Evolutionary conservation across 30 jellyfish, hydroid and myxozoan species (phyloP).

Genomic region (Hydractinia symbiolongicarpus): DNA sequence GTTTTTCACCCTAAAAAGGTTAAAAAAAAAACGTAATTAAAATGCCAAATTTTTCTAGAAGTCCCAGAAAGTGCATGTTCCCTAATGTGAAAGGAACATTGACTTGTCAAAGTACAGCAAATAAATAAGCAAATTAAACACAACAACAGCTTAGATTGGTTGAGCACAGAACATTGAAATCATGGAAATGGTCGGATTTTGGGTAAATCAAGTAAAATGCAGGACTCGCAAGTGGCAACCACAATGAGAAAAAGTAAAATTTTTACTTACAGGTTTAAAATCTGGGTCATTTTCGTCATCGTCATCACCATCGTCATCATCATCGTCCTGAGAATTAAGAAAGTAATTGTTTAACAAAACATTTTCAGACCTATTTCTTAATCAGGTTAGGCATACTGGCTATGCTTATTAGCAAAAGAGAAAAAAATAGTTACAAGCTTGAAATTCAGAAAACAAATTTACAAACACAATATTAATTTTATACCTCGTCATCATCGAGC

Average conservation of each 20-base stretch:
- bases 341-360: background rate
- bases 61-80: background rate
- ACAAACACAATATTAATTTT: background rate
- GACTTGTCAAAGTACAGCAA: background rate
- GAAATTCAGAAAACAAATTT: background rate
- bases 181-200: background rate
- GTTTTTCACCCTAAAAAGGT: conserved; percentile 61
- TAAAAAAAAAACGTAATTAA: background rate
- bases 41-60: background rate
- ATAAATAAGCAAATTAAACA: background rate
- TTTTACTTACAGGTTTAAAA: conserved; percentile 34
- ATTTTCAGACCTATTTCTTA: too few relatives aligned
- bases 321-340: conserved; percentile 14
- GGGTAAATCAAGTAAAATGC: background rate
- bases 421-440: background rate
- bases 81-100: background rate
- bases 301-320: conserved; percentile 76
- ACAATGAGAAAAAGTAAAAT: background rate
- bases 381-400: too few relatives aligned
- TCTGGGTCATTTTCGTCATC: conserved; percentile 93
- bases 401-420: too few relatives aligned
- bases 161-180: background rate
- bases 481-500: conserved; percentile 45
- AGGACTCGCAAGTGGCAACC: background rate
- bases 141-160: too few relatives aligned